Evolutionary conservation across 1,140 invertebrate species (phyloP).

Genomic region (Harlomillsia oculata): DNA sequence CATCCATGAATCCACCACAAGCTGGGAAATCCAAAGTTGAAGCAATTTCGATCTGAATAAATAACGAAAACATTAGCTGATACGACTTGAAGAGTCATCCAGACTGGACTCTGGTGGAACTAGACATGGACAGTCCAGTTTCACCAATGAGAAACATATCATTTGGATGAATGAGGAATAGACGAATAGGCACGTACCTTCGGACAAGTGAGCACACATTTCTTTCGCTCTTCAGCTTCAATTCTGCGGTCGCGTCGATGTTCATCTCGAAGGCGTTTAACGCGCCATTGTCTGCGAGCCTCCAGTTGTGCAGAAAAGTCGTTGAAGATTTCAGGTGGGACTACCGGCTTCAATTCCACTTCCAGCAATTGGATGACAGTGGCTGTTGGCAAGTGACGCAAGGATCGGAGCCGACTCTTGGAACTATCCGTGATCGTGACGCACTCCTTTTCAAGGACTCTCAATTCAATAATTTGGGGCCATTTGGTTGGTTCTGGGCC

Average conservation of each 20-base stretch:
- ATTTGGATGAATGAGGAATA: too few relatives aligned
- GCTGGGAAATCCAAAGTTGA: too few relatives aligned
- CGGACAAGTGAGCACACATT: background rate
- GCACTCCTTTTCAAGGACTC: constrained; percentile 72
- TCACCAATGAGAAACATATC: too few relatives aligned
- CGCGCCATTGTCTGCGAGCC: constrained; percentile 51
- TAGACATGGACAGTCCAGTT: too few relatives aligned
- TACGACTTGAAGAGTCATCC: too few relatives aligned
- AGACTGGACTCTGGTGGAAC: too few relatives aligned
- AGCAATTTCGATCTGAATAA: too few relatives aligned
- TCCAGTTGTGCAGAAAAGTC: constrained; percentile 47
- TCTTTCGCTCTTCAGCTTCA: constrained; percentile 22
- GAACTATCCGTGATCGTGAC: constrained; percentile 72
- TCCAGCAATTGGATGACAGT: constrained; percentile 85
- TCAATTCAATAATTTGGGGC: constrained; percentile 59
- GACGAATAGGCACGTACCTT: constrained; percentile 1
- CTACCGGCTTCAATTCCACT: constrained; percentile 61
- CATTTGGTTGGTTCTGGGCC: constrained; percentile 62
- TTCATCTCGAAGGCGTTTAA: constrained; percentile 57
- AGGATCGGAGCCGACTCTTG: constrained; percentile 63
- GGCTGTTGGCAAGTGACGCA: constrained; percentile 79
- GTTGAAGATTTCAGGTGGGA: constrained; percentile 55
- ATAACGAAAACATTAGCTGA: too few relatives aligned
- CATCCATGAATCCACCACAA: too few relatives aligned
- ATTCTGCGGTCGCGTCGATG: constrained; percentile 50